These are phyloP conservation scores for Talpa occidentalis DNA, from an alignment of 2,113 vertebrate species.

Conservation along the genomic window DNA sequence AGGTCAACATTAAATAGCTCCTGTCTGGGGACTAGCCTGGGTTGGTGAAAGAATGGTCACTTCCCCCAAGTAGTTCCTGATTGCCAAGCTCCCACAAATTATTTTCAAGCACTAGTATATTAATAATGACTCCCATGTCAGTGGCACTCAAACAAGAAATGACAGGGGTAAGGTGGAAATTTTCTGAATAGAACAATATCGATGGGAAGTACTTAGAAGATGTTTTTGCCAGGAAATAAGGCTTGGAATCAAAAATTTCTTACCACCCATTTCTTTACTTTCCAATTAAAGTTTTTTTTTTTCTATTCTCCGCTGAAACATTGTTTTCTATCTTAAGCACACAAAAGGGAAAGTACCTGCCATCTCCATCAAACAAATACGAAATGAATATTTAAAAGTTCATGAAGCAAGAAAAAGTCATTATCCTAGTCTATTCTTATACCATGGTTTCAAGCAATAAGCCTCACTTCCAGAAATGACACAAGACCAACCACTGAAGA, in stretches of 20 bases:
- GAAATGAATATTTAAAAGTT: slow-evolving; percentile 70
- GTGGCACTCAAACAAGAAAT: not conserved
- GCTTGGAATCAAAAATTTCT: not conserved
- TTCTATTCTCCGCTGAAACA: slow-evolving; percentile 46
- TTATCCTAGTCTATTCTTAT: slow-evolving; percentile 58
- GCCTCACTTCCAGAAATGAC: slow-evolving; percentile 41
- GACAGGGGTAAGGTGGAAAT: not conserved
- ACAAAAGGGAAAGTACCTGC: slow-evolving; percentile 30
- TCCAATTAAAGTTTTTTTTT: slow-evolving; percentile 27
- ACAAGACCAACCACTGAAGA: slow-evolving; percentile 12
- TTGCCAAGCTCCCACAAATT: not conserved
- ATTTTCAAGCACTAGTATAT: not conserved
- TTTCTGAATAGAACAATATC: not conserved
- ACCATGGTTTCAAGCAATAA: slow-evolving; percentile 54
- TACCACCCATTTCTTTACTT: slow-evolving; percentile 27
- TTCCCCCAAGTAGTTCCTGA: not conserved
- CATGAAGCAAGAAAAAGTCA: slow-evolving; percentile 43
- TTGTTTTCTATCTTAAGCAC: slow-evolving; percentile 56
- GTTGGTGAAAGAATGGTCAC: not conserved
- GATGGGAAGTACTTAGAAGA: not conserved
- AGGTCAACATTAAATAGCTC: not conserved
- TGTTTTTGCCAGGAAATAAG: not conserved
- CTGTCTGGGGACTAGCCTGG: not conserved
- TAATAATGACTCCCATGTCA: not conserved
- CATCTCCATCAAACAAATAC: slow-evolving; percentile 61